Percentiles rank a stretch among this genome's conserved stretches.
Evolutionary conservation across 92 coral and sea anemone genomes (phyloP).

Genomic region (Nematostella vectensis): DNA sequence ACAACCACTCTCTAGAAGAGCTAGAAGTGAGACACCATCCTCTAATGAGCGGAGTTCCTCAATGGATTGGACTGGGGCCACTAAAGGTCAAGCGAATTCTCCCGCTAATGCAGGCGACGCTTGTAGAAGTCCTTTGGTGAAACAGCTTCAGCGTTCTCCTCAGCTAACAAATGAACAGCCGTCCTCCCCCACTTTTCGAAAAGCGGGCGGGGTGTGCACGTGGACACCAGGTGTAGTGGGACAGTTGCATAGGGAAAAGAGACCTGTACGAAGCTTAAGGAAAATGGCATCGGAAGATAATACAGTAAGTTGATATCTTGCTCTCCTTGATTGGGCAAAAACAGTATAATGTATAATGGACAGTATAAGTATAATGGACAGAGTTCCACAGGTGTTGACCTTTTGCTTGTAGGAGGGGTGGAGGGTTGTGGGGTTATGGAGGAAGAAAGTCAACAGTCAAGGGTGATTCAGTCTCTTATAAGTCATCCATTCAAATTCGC

Average conservation of each 20-base stretch:
- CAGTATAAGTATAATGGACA: no score
- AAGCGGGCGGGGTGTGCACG: background rate
- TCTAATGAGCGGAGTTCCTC: background rate
- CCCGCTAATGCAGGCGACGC: background rate
- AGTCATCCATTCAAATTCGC: no score
- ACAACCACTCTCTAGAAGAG: no score
- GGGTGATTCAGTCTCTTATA: no score
- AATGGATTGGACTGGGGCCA: background rate
- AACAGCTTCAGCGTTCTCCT: background rate
- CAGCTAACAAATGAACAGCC: background rate
- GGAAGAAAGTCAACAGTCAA: no score
- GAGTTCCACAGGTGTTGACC: no score
- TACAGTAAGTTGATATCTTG: constrained; percentile 10
- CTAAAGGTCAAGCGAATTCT: background rate
- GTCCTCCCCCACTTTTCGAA: background rate
- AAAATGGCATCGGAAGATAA: constrained; percentile 10
- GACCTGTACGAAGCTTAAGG: constrained; percentile 53
- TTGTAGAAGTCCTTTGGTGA: background rate
- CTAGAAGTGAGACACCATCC: background rate
- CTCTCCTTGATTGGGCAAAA: no score
- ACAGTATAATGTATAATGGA: no score
- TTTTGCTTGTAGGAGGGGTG: no score
- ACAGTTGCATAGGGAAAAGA: constrained; percentile 60
- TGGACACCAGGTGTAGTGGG: constrained; percentile 6
- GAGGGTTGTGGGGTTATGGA: no score